These are phyloP conservation scores for Anoplopoma fimbria DNA, from an alignment of 2,113 vertebrate species.

Conservation along the genomic window DNA sequence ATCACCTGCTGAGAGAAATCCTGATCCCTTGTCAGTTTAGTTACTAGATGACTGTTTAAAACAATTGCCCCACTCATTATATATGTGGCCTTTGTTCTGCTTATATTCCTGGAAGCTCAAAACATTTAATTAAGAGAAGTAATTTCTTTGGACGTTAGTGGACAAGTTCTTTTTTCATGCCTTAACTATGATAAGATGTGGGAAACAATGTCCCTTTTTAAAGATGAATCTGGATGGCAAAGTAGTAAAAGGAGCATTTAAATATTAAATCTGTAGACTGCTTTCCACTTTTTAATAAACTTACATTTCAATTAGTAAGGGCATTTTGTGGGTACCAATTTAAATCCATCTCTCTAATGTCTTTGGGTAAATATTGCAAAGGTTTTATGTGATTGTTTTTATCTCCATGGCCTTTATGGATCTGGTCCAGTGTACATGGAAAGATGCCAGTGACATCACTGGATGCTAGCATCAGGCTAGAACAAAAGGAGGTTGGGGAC, in stretches of 20 bases:
- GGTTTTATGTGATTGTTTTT: constrained; percentile 2
- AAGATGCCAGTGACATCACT: constrained; percentile 1
- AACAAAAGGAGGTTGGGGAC: background rate
- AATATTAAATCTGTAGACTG: background rate
- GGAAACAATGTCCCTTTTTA: background rate
- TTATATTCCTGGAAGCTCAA: background rate
- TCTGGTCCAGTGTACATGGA: constrained; percentile 15
- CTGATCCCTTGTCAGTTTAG: background rate
- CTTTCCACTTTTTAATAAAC: background rate
- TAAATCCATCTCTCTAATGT: background rate
- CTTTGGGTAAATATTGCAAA: background rate
- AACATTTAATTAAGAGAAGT: background rate
- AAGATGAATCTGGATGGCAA: background rate
- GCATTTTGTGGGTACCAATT: background rate
- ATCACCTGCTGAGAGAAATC: background rate
- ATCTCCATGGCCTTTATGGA: background rate
- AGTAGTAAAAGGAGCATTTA: background rate
- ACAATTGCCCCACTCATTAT: background rate
- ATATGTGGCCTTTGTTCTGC: background rate
- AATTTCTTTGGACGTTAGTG: background rate
- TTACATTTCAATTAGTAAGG: background rate
- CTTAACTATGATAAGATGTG: background rate
- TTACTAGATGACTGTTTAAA: background rate
- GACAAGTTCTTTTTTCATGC: background rate
- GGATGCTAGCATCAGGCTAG: constrained; percentile 3